Evolutionary conservation across 2,797 vertebrate species (phyloP), one percentile per base, ranked within the genome.

Genomic region (Ctenopoma kingsleyae): DNA sequence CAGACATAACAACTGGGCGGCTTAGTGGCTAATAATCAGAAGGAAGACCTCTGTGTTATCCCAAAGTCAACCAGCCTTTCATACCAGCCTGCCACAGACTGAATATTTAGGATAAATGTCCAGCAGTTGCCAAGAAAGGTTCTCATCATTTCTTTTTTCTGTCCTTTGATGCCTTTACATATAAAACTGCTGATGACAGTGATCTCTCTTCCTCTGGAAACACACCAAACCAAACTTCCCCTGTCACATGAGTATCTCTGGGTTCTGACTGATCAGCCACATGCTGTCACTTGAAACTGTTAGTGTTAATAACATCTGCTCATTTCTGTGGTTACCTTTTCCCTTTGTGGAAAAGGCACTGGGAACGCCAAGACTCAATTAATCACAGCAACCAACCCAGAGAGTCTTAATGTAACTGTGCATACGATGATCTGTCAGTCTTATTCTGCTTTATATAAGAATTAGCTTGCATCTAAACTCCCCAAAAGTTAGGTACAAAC

Each of bases 161-260:
- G 9, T 38, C 9, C 3, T 12, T n/a, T n/a, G n/a, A 16, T 9
- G 17, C n/a, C 12, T 9, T n/a, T 19, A 6, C 44, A 19, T 17
- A n/a, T n/a, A n/a, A n/a, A 40, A 6, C 19, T 64, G 20, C 43
- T 59, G 35, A 48, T 32, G 8, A 49, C 1, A 3, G 8, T 1
- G 8, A 48, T 58, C 43, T 60, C 49, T 65, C 55, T 50, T 60
- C 44, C 49, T 49, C 1, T 7, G 10, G 15, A 49, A 36, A 65
- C 10, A 36, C 13, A 49, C 25, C 9, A 41, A 7, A 48, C 32
- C 8, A 25, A 47, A n/a, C 10, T 64, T 51, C 11, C 38, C n/a
- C 12, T 19, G 4, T 13, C 10, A 23, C 22, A 64, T 12, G 3
- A 25, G 22, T 17, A 5, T 5, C 0, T 43, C 40, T 53, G 8